Evolutionary conservation across 2,888 invertebrate species (phyloP), one percentile per base, ranked within the genome.

Genomic region (Ramazzottius varieornatus): DNA sequence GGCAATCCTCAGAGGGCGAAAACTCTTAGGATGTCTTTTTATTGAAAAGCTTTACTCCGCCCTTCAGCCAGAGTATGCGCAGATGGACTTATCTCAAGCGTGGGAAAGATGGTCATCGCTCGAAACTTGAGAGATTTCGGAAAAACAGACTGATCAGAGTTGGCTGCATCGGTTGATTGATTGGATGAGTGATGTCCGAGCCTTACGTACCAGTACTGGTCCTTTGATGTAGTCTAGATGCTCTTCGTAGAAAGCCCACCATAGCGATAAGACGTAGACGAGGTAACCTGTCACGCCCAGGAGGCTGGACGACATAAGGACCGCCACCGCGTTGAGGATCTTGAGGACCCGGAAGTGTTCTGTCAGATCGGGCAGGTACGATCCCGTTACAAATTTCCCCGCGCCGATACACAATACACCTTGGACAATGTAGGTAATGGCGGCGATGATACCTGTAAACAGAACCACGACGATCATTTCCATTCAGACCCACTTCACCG

Each of bases 181-280:
- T n/a, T n/a, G n/a, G n/a, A n/a, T n/a, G n/a, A n/a, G n/a, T n/a
- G n/a, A n/a, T n/a, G n/a, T n/a, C n/a, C n/a, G 40, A 20, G 8
- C 40, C 8, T 40, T 40, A 40, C 40, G 20, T 54, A 54, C 29
- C n/a, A 54, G 29, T 4, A 54, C 54, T 4, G 54, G 54, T 29
- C 54, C 54, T 54, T 54, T 16, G 29, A 54, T 54, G 29, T 54
- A 54, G 16, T 16, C 29, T 8, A 54, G 20, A 29, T 54, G 54
- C 54, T 54, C 54, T 24, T 54, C 54, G 29, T 54, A 54, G 29
- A 54, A 54, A 16, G 54, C 54, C 54, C 54, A 54, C 54, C 54
- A 54, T 4, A 54, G 29, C 20, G n/a, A 24, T 29, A 54, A 54
- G 24, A 54, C 54, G 29, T 54, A 54, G 4, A 54, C 54, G 20